These are phyloP conservation scores for Heteronetta atricapilla DNA, from an alignment of 2,113 vertebrate species.

Conservation along the genomic window DNA sequence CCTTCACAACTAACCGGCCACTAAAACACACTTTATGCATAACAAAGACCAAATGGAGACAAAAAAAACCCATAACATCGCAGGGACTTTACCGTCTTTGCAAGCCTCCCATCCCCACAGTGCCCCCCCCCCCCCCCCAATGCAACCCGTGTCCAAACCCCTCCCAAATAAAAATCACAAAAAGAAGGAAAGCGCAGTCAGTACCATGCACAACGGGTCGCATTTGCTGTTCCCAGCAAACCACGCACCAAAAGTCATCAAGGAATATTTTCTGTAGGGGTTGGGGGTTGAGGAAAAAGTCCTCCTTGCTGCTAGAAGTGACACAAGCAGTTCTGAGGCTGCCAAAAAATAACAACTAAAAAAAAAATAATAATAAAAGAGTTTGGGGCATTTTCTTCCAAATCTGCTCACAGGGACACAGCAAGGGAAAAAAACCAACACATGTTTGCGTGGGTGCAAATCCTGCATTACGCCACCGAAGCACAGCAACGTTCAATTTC, in stretches of 20 bases:
- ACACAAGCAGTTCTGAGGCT: background rate
- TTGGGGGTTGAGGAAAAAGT: background rate
- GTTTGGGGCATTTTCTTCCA: background rate
- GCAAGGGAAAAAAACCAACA: background rate
- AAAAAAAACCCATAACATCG: fast-evolving
- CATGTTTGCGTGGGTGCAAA: background rate
- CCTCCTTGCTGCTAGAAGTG: background rate
- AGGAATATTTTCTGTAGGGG: background rate
- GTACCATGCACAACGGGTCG: background rate
- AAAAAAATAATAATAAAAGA: background rate
- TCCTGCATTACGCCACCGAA: background rate
- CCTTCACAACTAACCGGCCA: background rate
- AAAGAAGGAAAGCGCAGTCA: background rate
- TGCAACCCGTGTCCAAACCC: fast-evolving
- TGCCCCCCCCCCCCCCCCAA: no score
- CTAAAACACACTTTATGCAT: background rate
- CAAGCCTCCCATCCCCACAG: background rate
- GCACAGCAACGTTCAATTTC: background rate
- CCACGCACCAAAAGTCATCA: background rate
- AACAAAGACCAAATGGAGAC: background rate
- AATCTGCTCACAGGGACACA: background rate
- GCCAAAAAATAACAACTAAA: background rate
- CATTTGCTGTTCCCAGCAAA: background rate
- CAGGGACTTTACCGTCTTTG: background rate
- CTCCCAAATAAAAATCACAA: background rate